Evolutionary conservation across 37 sponge, comb jelly and placozoan species (phyloP), one percentile per base, ranked within the genome.

Genomic region (Cliona cf. orientalis): DNA sequence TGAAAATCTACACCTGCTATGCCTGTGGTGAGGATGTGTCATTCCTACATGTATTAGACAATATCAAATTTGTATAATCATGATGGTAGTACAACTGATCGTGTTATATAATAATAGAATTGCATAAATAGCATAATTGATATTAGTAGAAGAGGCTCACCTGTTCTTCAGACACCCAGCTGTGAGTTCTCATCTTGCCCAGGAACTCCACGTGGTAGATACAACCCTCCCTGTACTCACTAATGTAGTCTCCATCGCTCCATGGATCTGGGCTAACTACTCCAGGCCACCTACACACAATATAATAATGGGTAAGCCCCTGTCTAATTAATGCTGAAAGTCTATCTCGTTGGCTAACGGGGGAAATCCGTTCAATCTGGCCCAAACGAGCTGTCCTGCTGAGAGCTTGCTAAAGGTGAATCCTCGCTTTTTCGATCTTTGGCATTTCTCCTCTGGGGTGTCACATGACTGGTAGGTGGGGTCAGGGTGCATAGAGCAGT

Each of bases 191-290:
- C 2, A 43, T 21, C 58, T 83, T 87, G 32, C 92, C 92, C 17
- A 91, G 65, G 46, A 91, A 91, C 84, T 86, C 84, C 60, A 91
- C 84, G 36, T 91, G 92, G 53, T 91, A 91, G 37, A 91, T 78
- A n/a, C 58, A 41, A 19, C 88, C 88, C 33, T 79, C 92, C 26
- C 53, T 69, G 56, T 87, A 88, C 34, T 62, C 64, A 22, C 26
- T 33, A 12, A 79, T 34, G 43, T 80, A 64, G 11, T 63, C 55
- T 33, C 57, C 57, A 12, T 69, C 68, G 22, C 63, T 38, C 84
- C 88, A 87, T 23, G 84, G 84, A 39, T 87, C 92, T 41, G 78
- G 78, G 45, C 69, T 82, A 17, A 91, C 72, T 34, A 91, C 66
- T 23, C 88, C 88, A 31, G 92, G 92, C 92, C 92, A 91, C 38